Base-by-base conservation (phyloP, 2,888 invertebrate species). In the Dasysyrphus tricinctus region DNA sequence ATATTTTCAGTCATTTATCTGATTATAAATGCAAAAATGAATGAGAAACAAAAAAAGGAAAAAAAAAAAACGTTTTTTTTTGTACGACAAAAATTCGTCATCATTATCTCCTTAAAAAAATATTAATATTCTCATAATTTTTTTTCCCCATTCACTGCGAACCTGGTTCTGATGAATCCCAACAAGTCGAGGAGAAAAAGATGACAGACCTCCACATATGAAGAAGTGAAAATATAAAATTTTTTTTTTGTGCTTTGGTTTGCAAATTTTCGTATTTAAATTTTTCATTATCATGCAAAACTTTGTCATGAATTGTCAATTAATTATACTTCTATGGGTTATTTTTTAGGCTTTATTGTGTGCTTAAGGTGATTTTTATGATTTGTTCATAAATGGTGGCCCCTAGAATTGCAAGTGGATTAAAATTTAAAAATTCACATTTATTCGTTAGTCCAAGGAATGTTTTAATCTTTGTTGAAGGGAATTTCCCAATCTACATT, bases 221-320 rank as follows among this genome's bases (percentile, higher is more conserved):
- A 63, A 42, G n/a, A 61, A 14, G 63, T 44, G 63, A 63, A 44
- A 29, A 29, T 8, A 14, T 24, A 11, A 59, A 19, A 5, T 14
- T 24, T 6, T n/a, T 63, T 32, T n/a, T 47, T 11, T 65, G 1
- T 47, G 5, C 1, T 32, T 47, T 47, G 1, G 5, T 65, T 32
- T 14, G 24, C 3, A 7, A 44, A 16, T 34, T 57, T 34, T 7
- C 19, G 14, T 11, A 37, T 39, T 39, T 59, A 39, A 61, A 61
- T 42, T 42, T 65, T 65, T 65, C 44, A 65, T 65, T 47, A 32
- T 65, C 47, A 65, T 65, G 65, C 65, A 47, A 47, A 65, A 65
- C 12, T 65, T 42, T 32, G 44, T 65, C 63, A 63, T 63, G 63
- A 63, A 63, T 44, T 63, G 42, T n/a, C 59, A 63, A 63, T 32